Conservation (phyloP, 2,888 invertebrate species). For the Acanthosoma haemorrhoidale region DNA sequence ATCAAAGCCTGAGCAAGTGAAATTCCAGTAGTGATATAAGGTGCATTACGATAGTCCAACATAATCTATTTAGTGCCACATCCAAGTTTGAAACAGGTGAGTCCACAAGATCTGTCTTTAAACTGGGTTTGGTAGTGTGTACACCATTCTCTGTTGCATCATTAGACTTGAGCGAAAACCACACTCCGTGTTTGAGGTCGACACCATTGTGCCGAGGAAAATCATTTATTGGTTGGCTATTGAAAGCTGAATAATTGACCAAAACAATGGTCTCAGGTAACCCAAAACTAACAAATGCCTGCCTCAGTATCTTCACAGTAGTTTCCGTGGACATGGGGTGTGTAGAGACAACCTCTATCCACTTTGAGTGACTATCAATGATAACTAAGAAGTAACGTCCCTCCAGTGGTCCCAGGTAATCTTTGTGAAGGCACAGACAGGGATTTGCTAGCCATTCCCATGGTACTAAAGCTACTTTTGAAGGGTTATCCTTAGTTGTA, state of each 20-base stretch:
- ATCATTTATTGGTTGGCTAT: neutral
- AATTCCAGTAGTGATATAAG: neutral
- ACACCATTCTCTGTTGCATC: neutral
- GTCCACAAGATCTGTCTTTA: neutral
- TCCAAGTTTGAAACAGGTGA: neutral
- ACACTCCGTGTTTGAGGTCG: neutral
- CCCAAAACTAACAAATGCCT: neutral
- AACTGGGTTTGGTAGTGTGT: neutral
- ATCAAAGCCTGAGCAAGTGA: neutral
- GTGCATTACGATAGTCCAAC: neutral
- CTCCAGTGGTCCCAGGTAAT: neutral
- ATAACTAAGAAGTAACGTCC: neutral
- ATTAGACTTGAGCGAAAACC: neutral
- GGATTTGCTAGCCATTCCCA: no score
- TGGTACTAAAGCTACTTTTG: no score
- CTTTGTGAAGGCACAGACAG: no score
- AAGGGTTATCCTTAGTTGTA: no score
- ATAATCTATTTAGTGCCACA: neutral
- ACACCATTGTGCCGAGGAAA: neutral
- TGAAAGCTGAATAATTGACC: neutral
- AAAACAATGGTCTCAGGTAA: neutral
- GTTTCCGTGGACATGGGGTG: neutral
- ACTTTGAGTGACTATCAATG: neutral
- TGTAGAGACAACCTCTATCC: neutral
- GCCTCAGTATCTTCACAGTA: neutral